These are phyloP conservation scores for Tor tambroides DNA, from an alignment of 2,113 vertebrate species.

Conservation along the genomic window DNA sequence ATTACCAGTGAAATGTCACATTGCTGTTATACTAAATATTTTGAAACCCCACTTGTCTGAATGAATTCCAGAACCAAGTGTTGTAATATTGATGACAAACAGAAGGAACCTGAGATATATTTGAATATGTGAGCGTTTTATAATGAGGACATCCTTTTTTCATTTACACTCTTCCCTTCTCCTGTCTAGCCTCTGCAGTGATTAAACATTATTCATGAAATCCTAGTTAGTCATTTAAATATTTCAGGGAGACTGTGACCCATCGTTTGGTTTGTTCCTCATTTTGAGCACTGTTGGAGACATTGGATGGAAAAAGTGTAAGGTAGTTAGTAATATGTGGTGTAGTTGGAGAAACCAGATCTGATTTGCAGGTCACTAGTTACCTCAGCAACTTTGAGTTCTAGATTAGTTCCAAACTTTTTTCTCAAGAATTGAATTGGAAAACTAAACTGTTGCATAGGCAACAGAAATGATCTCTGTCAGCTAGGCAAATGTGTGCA, in stretches of 20 bases:
- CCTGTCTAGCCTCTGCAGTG: constrained; percentile 17
- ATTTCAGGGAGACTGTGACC: constrained; percentile 25
- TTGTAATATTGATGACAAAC: constrained; percentile 23
- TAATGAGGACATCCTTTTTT: constrained; percentile 35
- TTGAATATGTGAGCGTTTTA: not conserved
- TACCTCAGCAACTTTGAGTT: not conserved
- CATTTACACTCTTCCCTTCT: constrained; percentile 5
- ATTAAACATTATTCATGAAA: constrained; percentile 38
- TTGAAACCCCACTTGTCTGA: not conserved
- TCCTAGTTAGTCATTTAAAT: constrained; percentile 30
- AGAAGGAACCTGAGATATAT: constrained; percentile 33
- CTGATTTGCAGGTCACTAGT: not conserved
- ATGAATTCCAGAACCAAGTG: not conserved
- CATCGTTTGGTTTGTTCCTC: constrained; percentile 37
- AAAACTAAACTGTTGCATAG: not conserved
- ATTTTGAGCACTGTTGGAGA: not conserved
- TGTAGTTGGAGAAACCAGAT: not conserved
- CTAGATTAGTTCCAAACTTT: not conserved
- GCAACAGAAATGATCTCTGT: not conserved
- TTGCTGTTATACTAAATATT: not conserved
- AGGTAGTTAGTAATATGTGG: not conserved
- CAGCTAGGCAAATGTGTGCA: not conserved
- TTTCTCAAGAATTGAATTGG: not conserved
- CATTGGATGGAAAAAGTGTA: not conserved
- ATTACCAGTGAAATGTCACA: not conserved